These are phyloP conservation scores for Chaitophorus viminalis DNA, from an alignment of 2,888 invertebrate genomes.

Conservation along the genomic window DNA sequence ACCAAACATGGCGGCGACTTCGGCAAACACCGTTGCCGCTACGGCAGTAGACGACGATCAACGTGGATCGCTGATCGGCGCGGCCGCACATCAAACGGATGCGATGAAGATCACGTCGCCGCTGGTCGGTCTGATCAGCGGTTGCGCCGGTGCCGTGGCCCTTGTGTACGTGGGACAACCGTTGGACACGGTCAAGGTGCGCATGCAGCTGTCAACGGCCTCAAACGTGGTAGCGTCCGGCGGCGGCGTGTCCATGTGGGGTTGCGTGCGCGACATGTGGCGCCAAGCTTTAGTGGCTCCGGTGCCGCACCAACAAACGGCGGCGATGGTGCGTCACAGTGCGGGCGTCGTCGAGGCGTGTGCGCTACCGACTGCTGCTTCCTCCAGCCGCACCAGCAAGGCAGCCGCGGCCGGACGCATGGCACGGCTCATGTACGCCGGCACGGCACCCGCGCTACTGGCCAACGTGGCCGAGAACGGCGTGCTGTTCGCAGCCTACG, in stretches of 20 bases:
- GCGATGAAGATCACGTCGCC: slow-evolving; percentile 15
- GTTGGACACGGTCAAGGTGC: slow-evolving; percentile 97
- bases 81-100: neutral
- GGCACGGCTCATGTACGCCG: slow-evolving; percentile 77
- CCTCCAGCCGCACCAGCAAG: neutral
- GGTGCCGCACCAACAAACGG: neutral
- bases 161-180: slow-evolving; percentile 98
- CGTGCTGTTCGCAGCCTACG: slow-evolving; percentile 71
- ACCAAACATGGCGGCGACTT: too few relatives aligned
- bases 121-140: slow-evolving; percentile 82
- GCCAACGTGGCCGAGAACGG: slow-evolving; percentile 99
- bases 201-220: slow-evolving; percentile 94
- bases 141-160: slow-evolving; percentile 91
- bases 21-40: too few relatives aligned
- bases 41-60: too few relatives aligned
- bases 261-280: slow-evolving; percentile 53
- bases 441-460: slow-evolving; percentile 91
- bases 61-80: neutral
- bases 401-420: slow-evolving; percentile 11
- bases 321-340: neutral
- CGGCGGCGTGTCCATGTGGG: slow-evolving; percentile 40
- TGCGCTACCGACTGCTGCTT: neutral
- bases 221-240: slow-evolving; percentile 79
- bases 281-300: slow-evolving; percentile 20
- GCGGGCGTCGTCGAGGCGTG: slow-evolving; percentile 19